phyloP scores from a whole-genome alignment of 2,888 invertebrate species.

The Colostygia pectinataria region DNA sequence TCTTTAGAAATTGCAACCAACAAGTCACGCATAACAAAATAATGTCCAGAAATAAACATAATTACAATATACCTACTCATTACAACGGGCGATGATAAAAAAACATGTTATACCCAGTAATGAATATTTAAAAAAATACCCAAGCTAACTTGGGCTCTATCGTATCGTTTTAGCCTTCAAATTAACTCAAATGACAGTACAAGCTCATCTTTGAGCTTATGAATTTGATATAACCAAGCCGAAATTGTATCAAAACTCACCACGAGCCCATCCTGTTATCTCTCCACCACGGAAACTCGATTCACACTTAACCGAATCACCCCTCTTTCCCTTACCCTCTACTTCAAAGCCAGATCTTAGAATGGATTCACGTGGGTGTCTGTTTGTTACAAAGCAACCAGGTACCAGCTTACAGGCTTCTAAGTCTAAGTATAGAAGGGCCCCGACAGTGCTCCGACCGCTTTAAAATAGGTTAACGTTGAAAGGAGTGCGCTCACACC shows the following conservation, averaged over 20 bases:
- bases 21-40: too few species aligned
- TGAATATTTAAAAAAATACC: too few species aligned
- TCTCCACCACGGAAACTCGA: slow-evolving; percentile 22
- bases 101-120: too few species aligned
- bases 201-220: slow-evolving; percentile 10
- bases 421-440: too few species aligned
- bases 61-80: too few species aligned
- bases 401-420: not conserved
- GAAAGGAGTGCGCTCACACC: too few species aligned
- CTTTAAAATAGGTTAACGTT: too few species aligned
- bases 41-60: too few species aligned
- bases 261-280: slow-evolving; percentile 21
- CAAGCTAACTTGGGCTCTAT: too few species aligned
- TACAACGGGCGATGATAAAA: too few species aligned
- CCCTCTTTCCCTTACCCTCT: slow-evolving; percentile 15
- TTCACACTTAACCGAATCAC: slow-evolving; percentile 26
- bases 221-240: slow-evolving; percentile 20
- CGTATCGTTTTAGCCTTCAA: not conserved
- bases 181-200: not conserved
- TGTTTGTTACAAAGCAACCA: not conserved
- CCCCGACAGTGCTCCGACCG: too few species aligned
- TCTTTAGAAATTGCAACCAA: too few species aligned
- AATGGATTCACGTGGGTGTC: not conserved
- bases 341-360: slow-evolving; percentile 22
- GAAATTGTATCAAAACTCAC: slow-evolving; percentile 23